Evolutionary conservation across 1,140 invertebrate species (phyloP), one percentile per base, ranked within the genome.

Genomic region (Aphaenogaster rudis): DNA sequence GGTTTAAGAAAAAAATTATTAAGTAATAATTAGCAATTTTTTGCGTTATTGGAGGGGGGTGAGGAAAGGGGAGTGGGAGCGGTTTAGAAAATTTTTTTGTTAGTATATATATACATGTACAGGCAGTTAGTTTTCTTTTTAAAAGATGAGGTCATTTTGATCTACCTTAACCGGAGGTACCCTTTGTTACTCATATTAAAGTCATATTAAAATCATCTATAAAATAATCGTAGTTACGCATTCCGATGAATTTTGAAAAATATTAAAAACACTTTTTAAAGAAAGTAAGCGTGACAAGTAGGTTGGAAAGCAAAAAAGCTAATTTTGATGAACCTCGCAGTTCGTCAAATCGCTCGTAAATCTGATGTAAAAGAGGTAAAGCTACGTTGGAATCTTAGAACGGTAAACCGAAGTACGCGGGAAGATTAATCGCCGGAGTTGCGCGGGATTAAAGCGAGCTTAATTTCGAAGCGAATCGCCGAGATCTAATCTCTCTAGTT

Each of bases 401-500:
- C 72, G 81, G 74, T 52, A 50, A 71, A 48, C 85, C 42, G 71
- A 88, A 88, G 88, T 89, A 78, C 66, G 59, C 77, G n/a, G 36
- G 28, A 89, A 85, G 86, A 85, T 89, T 88, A 89, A 85, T 74
- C 48, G 72, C 28, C 48, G 84, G 84, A 89, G 80, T 89, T 86
- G 84, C 57, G 71, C 81, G 11, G 87, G 88, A 89, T 89, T 88
- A 89, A 71, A 50, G 64, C 81, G 59, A 74, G 88, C 78, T 88
- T 86, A 79, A 66, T 84, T 79, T 42, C 57, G 71, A 72, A 88
- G 57, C 88, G 74, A 89, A 89, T 89, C 67, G 87, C 87, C 67
- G 87, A 71, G 42, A 57, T 66, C 76, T 89, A 88, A 89, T 89
- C 87, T 89, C 87, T 89, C 74, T 89, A 88, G 85, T 88, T 88